A percentile compares a stretch with the other conserved stretches of the same genome.
phyloP scores from a whole-genome alignment of 2,888 invertebrate genomes.

The Ichneumoninae sp. region DNA sequence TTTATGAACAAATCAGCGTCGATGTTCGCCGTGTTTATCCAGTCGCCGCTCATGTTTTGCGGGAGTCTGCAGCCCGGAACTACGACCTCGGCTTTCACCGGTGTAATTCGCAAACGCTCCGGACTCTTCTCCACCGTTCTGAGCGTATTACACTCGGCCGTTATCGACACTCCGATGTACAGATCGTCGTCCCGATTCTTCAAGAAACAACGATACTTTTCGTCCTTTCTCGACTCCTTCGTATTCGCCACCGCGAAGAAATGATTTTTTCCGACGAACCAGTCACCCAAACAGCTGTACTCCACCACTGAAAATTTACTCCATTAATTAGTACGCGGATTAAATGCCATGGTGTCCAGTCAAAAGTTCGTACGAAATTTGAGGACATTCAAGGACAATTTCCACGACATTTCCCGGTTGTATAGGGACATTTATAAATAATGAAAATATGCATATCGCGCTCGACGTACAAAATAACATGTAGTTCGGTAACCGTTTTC shows the following conservation, averaged over 20 bases:
- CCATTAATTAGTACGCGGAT: constrained; percentile 4
- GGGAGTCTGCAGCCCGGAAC: constrained; percentile 96
- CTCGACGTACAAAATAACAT: too few relatives aligned
- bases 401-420: too few relatives aligned
- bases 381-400: too few relatives aligned
- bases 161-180: constrained; percentile 96
- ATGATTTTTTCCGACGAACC: constrained; percentile 98
- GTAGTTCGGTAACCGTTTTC: too few relatives aligned
- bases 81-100: constrained; percentile 95
- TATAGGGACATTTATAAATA: too few relatives aligned
- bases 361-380: background rate
- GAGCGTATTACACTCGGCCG: constrained; percentile 96
- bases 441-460: too few relatives aligned
- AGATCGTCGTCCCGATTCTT: constrained; percentile 97
- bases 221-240: constrained; percentile 97
- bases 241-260: constrained; percentile 99
- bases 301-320: constrained; percentile 88
- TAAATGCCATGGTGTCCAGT: background rate
- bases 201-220: constrained; percentile 96
- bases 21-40: constrained; percentile 99
- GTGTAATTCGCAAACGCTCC: constrained; percentile 93
- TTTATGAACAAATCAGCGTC: constrained; percentile 97
- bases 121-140: constrained; percentile 97
- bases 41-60: constrained; percentile 96
- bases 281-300: constrained; percentile 96